phyloP scores from a whole-genome alignment of 2,888 invertebrate genomes.

The Athrips mouffetella region DNA sequence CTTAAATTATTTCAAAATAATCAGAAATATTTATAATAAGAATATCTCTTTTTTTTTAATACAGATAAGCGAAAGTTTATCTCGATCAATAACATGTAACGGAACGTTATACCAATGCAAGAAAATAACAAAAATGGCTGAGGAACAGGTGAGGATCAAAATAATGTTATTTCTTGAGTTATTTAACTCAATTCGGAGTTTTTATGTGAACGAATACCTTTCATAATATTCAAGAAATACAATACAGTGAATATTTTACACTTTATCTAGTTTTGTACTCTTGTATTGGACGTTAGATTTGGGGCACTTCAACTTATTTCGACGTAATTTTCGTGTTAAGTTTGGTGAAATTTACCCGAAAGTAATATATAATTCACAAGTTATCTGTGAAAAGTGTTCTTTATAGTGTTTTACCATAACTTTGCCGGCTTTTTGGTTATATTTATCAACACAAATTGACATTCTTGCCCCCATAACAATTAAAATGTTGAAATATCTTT shows the following conservation, averaged over 20 bases:
- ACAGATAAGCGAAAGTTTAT: too few relatives aligned
- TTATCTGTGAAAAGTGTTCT: background rate
- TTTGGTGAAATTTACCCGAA: background rate
- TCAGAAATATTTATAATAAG: too few relatives aligned
- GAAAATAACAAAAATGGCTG: constrained; percentile 85
- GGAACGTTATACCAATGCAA: constrained; percentile 68
- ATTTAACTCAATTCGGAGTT: constrained; percentile 53
- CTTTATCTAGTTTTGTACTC: background rate
- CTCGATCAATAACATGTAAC: constrained; percentile 31
- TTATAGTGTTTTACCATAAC: constrained; percentile 11
- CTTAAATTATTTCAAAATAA: too few relatives aligned
- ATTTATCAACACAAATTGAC: constrained; percentile 24
- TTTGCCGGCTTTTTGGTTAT: constrained; percentile 67
- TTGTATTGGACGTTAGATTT: background rate
- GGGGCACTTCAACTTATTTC: constrained; percentile 2
- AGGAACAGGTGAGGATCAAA: constrained; percentile 85
- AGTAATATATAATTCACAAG: background rate
- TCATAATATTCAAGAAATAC: background rate
- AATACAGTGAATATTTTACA: background rate
- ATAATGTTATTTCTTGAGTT: constrained; percentile 53
- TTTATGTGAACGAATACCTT: background rate
- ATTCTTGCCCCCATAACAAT: too few relatives aligned
- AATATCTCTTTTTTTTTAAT: too few relatives aligned
- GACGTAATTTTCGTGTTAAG: background rate
- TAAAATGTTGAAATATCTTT: too few relatives aligned